Evolutionary conservation across 1,140 invertebrate genomes (phyloP).

Genomic region (Zaprionus lachaisei): DNA sequence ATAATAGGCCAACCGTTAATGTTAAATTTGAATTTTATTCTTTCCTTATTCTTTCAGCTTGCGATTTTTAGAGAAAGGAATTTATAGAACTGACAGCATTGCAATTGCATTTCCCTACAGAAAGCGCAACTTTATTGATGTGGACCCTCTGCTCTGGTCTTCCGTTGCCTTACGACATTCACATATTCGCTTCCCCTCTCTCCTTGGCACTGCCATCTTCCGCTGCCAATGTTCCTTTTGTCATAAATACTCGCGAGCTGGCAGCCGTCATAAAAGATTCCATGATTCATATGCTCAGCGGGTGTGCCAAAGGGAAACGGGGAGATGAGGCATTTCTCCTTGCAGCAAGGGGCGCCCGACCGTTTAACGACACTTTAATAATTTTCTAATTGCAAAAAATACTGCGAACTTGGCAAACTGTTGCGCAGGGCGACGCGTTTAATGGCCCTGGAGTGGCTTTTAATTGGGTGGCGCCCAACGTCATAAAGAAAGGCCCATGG

Average conservation of each 20-base stretch:
- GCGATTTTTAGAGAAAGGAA: too few relatives aligned
- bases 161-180: neutral
- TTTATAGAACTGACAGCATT: neutral
- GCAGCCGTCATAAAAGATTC: slow-evolving; percentile 69
- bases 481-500: slow-evolving; percentile 49
- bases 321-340: neutral
- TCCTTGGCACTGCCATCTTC: neutral
- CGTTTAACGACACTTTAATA: slow-evolving; percentile 77
- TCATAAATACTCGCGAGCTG: slow-evolving; percentile 69
- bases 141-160: neutral
- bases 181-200: neutral
- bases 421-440: slow-evolving; percentile 47
- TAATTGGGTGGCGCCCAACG: slow-evolving; percentile 75
- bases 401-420: slow-evolving; percentile 36
- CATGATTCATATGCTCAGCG: slow-evolving; percentile 67
- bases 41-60: neutral
- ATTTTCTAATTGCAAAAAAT: slow-evolving; percentile 74
- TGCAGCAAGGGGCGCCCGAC: slow-evolving; percentile 24
- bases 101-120: neutral
- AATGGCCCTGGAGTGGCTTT: slow-evolving; percentile 68
- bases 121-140: neutral
- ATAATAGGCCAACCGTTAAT: too few relatives aligned
- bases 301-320: neutral
- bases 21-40: too few relatives aligned
- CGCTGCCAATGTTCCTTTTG: slow-evolving; percentile 28